A percentile compares a stretch with the other conserved stretches of the same genome.
These are phyloP conservation scores for Chamaea fasciata DNA, from an alignment of 2,113 vertebrate species.

Conservation along the genomic window DNA sequence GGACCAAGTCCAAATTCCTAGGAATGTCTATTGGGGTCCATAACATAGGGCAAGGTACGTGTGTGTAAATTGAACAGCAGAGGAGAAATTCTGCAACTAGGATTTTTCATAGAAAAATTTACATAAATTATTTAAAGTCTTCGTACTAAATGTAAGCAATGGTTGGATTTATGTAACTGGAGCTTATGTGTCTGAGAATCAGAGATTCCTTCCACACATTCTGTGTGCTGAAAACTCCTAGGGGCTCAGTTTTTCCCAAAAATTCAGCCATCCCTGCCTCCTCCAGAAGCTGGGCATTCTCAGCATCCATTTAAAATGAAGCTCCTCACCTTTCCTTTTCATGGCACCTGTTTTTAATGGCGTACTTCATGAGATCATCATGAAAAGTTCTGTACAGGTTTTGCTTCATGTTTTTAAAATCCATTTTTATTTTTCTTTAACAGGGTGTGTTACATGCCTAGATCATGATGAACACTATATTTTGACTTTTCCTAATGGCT, in stretches of 20 bases:
- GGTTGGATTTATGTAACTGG: neutral
- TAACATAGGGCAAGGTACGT: constrained; percentile 96
- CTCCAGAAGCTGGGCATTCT: neutral
- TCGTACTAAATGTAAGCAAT: neutral
- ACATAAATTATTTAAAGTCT: neutral
- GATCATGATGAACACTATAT: constrained; percentile 98
- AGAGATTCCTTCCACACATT: neutral
- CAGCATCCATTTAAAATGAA: neutral
- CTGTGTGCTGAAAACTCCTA: neutral
- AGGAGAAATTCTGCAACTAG: neutral
- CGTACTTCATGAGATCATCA: neutral
- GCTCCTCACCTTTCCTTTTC: neutral
- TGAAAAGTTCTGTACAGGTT: neutral
- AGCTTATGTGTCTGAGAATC: neutral
- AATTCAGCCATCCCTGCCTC: neutral
- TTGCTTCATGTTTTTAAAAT: neutral
- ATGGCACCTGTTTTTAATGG: neutral
- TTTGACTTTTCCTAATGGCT: constrained; percentile 97
- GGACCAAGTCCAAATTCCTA: constrained; percentile 99
- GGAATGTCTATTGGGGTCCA: constrained; percentile 99
- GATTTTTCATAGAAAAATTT: neutral
- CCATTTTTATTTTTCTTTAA: neutral
- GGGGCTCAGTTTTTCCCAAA: neutral
- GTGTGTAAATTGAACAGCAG: neutral
- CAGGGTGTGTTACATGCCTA: constrained; percentile 95